phyloP scores from a whole-genome alignment of 2,113 vertebrate species.

The Chaetura pelagica region DNA sequence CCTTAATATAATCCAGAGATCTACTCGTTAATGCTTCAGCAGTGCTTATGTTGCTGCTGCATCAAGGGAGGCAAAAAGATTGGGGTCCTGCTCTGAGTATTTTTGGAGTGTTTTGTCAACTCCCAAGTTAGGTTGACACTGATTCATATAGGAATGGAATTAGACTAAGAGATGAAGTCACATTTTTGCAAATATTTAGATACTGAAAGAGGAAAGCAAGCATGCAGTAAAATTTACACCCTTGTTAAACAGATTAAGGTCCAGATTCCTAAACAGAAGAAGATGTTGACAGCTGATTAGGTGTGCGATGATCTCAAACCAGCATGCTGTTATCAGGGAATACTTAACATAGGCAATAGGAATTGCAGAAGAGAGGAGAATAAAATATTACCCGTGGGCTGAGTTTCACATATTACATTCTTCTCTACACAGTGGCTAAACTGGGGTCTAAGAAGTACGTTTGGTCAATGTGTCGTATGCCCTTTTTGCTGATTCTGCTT shows the following conservation, averaged over 20 bases:
- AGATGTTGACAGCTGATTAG: background rate
- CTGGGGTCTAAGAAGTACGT: background rate
- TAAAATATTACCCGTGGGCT: background rate
- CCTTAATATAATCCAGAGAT: background rate
- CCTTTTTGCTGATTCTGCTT: background rate
- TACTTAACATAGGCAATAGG: background rate
- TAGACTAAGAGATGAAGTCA: background rate
- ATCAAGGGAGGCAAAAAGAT: background rate
- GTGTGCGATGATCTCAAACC: background rate
- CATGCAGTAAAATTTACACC: background rate
- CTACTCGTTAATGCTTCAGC: background rate
- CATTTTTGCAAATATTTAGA: background rate
- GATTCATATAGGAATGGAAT: background rate
- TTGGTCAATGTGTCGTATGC: background rate
- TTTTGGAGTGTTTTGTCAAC: background rate
- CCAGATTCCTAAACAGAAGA: background rate
- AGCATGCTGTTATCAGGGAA: background rate
- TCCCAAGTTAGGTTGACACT: accelerated
- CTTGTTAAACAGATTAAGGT: background rate
- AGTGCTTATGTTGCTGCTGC: background rate
- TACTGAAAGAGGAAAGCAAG: background rate
- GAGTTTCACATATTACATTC: background rate
- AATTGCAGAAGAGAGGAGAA: background rate
- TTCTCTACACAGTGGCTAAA: background rate
- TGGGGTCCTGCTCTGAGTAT: background rate